A percentile compares a stretch with the other conserved stretches of the same genome.
Conservation (phyloP, 2,113 vertebrate species). For the Sarotherodon lohbergeri region DNA sequence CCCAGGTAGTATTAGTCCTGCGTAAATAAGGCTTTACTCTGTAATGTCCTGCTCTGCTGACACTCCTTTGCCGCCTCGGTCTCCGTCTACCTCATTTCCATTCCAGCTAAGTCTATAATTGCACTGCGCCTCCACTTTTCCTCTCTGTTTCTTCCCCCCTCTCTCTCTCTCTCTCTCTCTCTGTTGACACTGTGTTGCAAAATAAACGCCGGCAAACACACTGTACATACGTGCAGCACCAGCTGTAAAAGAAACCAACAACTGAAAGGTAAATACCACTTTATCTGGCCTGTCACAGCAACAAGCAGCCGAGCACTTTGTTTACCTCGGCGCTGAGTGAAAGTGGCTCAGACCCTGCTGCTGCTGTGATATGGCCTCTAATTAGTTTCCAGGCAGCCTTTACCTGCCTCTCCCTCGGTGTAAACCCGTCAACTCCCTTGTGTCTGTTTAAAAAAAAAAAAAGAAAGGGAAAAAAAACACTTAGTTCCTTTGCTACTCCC, state of each 20-base stretch:
- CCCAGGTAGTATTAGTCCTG: constrained; percentile 4
- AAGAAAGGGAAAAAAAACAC: background rate
- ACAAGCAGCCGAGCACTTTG: constrained; percentile 52
- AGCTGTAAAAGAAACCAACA: constrained; percentile 45
- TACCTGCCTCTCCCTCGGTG: constrained; percentile 41
- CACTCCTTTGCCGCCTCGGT: constrained; percentile 1
- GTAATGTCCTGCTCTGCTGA: background rate
- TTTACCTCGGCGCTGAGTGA: constrained; percentile 56
- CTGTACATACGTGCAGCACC: background rate
- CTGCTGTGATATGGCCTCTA: constrained; percentile 52
- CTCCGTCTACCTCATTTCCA: constrained; percentile 24
- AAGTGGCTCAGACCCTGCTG: constrained; percentile 53
- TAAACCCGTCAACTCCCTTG: background rate
- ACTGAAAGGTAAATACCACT: constrained; percentile 63
- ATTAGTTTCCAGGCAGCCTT: constrained; percentile 59
- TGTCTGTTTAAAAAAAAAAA: background rate
- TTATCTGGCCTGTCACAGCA: constrained; percentile 64
- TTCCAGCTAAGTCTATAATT: constrained; percentile 31
- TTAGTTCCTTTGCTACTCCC: background rate
- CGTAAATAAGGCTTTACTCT: background rate
- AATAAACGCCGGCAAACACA: constrained; percentile 21
- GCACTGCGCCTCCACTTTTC: background rate
- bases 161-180: background rate
- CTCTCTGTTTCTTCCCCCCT: background rate
- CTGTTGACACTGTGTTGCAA: constrained; percentile 36